Evolutionary conservation across 2,888 invertebrate species (phyloP).

Genomic region (Ephialtes manifestator): DNA sequence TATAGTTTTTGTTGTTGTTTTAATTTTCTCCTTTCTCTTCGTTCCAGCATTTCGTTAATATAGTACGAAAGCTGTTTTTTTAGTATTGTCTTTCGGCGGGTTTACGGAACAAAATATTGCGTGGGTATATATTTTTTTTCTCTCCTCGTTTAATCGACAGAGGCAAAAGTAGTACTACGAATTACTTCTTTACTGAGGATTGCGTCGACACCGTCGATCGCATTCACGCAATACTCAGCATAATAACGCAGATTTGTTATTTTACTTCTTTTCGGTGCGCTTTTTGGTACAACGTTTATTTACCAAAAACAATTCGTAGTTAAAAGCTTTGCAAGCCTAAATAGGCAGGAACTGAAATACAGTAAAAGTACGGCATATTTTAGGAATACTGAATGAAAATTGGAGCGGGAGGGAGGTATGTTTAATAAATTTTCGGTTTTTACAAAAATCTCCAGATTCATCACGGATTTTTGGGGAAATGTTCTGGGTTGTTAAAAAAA

Average conservation of each 20-base stretch:
- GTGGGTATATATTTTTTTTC: conserved; percentile 6
- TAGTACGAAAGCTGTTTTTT: conserved; percentile 9
- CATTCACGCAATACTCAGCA: conserved; percentile 2
- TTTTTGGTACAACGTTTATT: conserved; percentile 2
- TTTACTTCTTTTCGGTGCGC: conserved; percentile 21
- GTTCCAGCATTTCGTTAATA: conserved; percentile 14
- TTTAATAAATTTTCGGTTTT: background rate
- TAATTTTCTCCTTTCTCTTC: conserved; percentile 1
- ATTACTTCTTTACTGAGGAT: background rate
- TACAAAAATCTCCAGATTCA: background rate
- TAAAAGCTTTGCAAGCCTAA: conserved; percentile 25
- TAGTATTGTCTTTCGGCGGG: conserved; percentile 54
- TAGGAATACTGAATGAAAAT: conserved; percentile 13
- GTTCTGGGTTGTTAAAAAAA: too few species aligned
- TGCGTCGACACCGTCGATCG: background rate
- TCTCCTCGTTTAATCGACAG: conserved; percentile 12
- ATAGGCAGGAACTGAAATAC: conserved; percentile 28
- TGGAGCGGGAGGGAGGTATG: background rate
- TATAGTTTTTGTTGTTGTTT: conserved; percentile 36
- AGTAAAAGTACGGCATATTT: conserved; percentile 3
- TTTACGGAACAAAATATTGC: conserved; percentile 22
- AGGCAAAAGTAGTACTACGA: background rate
- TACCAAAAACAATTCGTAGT: background rate
- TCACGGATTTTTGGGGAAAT: background rate
- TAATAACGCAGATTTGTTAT: background rate